These are phyloP conservation scores for Falcaria lacertinaria DNA, from an alignment of 2,888 invertebrate genomes.

Conservation along the genomic window DNA sequence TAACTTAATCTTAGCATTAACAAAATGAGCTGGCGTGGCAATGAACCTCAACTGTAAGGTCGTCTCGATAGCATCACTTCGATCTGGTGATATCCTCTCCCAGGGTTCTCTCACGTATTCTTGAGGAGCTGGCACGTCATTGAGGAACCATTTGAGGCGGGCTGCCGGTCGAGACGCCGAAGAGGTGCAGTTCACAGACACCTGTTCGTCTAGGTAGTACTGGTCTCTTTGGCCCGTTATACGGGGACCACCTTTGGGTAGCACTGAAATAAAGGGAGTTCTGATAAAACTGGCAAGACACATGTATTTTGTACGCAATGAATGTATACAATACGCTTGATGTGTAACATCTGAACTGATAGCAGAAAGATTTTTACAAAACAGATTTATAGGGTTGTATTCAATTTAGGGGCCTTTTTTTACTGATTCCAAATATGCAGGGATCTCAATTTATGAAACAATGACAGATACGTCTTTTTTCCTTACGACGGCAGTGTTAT, in stretches of 20 bases:
- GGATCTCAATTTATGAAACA: no score
- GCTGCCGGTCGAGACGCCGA: conserved; percentile 88
- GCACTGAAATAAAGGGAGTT: conserved; percentile 75
- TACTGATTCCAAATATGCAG: no score
- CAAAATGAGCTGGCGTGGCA: conserved; percentile 86
- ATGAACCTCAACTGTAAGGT: conserved; percentile 87
- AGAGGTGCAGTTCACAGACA: conserved; percentile 89
- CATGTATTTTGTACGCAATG: no score
- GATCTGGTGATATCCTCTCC: conserved; percentile 63
- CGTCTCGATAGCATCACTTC: conserved; percentile 83
- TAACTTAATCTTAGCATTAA: conserved; percentile 87
- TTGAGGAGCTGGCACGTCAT: conserved; percentile 82
- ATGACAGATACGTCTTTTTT: no score
- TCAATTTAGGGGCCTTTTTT: no score
- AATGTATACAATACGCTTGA: no score
- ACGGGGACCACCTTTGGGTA: conserved; percentile 87
- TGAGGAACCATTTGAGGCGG: conserved; percentile 90
- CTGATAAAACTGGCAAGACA: no score
- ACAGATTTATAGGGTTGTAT: no score
- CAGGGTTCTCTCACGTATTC: conserved; percentile 73
- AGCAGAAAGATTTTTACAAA: no score
- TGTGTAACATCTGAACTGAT: no score
- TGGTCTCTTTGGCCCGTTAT: conserved; percentile 87
- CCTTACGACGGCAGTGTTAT: no score
- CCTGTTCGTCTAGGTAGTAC: conserved; percentile 87